phyloP scores from a whole-genome alignment of 2,888 invertebrate genomes.

The Tyria jacobaeae region DNA sequence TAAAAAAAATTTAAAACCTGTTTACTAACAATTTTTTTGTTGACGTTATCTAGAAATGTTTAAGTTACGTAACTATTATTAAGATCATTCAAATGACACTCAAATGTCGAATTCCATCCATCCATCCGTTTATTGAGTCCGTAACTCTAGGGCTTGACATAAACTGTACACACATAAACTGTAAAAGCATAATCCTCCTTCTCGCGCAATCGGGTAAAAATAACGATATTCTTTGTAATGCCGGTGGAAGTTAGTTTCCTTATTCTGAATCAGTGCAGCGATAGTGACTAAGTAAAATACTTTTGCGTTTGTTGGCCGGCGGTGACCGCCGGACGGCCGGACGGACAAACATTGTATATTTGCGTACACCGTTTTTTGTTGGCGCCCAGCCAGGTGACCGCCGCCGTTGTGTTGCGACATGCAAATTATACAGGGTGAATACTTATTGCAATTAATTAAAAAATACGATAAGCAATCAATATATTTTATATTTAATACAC shows the following conservation, averaged over 20 bases:
- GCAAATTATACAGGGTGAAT: conserved; percentile 53
- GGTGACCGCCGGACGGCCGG: conserved; percentile 56
- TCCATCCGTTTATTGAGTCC: no score
- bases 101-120: no score
- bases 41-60: no score
- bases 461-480: neutral
- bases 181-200: no score
- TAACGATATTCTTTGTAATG: neutral
- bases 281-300: conserved; percentile 54
- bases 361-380: conserved; percentile 65
- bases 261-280: conserved; percentile 33
- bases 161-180: no score
- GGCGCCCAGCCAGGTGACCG: conserved; percentile 71
- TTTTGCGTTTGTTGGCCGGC: conserved; percentile 57
- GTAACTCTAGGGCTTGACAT: no score
- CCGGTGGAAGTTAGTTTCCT: conserved; percentile 12
- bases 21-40: no score
- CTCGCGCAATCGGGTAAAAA: no score
- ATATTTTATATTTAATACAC: no score
- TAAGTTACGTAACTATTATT: no score
- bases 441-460: neutral
- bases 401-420: conserved; percentile 48
- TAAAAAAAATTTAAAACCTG: no score
- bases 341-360: conserved; percentile 57
- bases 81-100: no score